Base-by-base conservation (phyloP, 2,113 vertebrate genomes). In the Seriola rivoliana region DNA sequence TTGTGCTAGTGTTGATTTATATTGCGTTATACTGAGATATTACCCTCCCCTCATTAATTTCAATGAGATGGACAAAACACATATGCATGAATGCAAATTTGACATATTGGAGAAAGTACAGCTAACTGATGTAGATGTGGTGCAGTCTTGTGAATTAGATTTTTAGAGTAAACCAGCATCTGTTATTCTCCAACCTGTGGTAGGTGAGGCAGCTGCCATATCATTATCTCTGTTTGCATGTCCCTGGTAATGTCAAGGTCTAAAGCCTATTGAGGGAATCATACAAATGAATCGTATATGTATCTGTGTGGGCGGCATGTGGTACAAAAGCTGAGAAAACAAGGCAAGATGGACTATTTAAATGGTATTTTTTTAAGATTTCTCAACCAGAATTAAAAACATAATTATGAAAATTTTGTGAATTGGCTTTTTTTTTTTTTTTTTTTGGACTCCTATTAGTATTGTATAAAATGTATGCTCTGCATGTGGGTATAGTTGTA, bases 71-170 rank as follows among this genome's bases (percentile, higher is more conserved):
- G 8, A 52, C 17, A 21, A 34, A 69, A 52, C 12, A 12, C 8
- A 23, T 25, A n/a, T 79, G 63, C 38, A 32, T 73, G 29, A 57
- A 70, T 78, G 59, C 69, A 86, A 60, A 65, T 82, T 36, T 71
- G 65, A 65, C 58, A 58, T 70, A 82, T 74, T 17, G 44, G 32
- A 10, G 42, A 17, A 42, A 23, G n/a, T n/a, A 38, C 19, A 82
- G 48, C 55, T 21, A 2, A 23, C 21, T 14, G 38, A 64, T 42
- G 8, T 52, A 55, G 5, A 64, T 34, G 1, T 44, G 3, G 13
- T 70, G 38, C 14, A 13, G 34, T 14, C 50, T 42, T 34, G 8
- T 4, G 9, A 5, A 59, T 17, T 57, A 11, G 14, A 65, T 60
- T 38, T 38, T 38, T 29, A 16, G 19, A 55, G 19, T 42, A 25